Percentiles rank a stretch among this genome's conserved stretches.
These are phyloP conservation scores for Diglossa brunneiventris DNA, from an alignment of 2,113 vertebrate species.

Conservation along the genomic window DNA sequence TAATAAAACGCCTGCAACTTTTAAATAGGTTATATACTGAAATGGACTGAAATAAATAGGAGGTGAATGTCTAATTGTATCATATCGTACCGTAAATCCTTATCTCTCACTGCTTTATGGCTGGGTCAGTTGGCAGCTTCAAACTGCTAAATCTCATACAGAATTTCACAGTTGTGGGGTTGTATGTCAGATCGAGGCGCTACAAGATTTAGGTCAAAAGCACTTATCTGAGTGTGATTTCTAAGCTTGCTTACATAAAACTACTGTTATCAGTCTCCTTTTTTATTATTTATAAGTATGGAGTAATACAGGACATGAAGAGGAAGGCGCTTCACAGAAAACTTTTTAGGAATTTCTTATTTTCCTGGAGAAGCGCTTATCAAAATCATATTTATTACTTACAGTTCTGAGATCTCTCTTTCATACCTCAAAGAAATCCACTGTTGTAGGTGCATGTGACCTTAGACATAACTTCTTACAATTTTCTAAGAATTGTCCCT, in stretches of 20 bases:
- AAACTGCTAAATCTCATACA: constrained; percentile 77
- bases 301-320: constrained; percentile 53
- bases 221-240: constrained; percentile 80
- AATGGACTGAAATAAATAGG: constrained; percentile 72
- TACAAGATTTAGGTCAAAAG: constrained; percentile 84
- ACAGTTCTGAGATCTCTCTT: constrained; percentile 33
- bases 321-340: constrained; percentile 45
- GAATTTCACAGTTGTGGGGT: constrained; percentile 80
- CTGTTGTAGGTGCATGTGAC: background rate
- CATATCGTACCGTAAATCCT: constrained; percentile 78
- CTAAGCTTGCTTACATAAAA: constrained; percentile 83
- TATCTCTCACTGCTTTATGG: constrained; percentile 77
- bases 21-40: constrained; percentile 71
- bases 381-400: constrained; percentile 42
- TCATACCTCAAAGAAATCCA: constrained; percentile 16
- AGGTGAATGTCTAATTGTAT: constrained; percentile 82
- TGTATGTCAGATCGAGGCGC: constrained; percentile 75
- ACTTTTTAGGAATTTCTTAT: constrained; percentile 64
- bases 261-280: constrained; percentile 69
- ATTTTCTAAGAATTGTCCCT: constrained; percentile 47
- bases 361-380: constrained; percentile 40
- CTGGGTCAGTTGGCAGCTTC: constrained; percentile 81
- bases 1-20: constrained; percentile 70
- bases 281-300: constrained; percentile 75
- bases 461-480: constrained; percentile 44